Conservation (phyloP, 2,888 invertebrate genomes). For the Imbricaverruca yamaguchii region DNA sequence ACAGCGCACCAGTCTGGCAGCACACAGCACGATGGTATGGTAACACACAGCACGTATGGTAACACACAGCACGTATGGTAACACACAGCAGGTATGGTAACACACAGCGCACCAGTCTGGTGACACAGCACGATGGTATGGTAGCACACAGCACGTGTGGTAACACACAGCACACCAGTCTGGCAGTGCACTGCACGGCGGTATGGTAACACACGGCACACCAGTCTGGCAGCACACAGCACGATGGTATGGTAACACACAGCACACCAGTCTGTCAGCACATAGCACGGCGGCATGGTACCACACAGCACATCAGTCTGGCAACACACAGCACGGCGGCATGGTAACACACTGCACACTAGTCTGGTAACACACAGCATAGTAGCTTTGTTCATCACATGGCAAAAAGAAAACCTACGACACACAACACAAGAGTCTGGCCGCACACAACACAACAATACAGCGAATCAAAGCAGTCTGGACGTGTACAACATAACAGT, state of each 20-base stretch:
- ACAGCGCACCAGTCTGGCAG: background rate
- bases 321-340: no score
- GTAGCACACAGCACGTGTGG: background rate
- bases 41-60: no score
- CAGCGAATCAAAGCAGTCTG: no score
- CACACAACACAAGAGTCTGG: no score
- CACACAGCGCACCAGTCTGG: background rate
- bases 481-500: no score
- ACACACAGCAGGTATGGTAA: background rate
- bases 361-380: background rate
- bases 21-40: background rate
- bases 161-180: background rate
- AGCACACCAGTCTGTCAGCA: constrained; percentile 53
- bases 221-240: no score
- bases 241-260: background rate
- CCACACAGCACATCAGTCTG: background rate
- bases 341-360: no score
- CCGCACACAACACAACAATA: no score
- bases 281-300: no score
- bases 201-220: no score
- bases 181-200: no score
- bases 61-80: background rate
- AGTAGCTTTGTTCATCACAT: background rate
- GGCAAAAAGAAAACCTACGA: no score
- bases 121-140: background rate